Conservation (phyloP, 2,113 vertebrate species). For the Pyxicephalus adspersus region DNA sequence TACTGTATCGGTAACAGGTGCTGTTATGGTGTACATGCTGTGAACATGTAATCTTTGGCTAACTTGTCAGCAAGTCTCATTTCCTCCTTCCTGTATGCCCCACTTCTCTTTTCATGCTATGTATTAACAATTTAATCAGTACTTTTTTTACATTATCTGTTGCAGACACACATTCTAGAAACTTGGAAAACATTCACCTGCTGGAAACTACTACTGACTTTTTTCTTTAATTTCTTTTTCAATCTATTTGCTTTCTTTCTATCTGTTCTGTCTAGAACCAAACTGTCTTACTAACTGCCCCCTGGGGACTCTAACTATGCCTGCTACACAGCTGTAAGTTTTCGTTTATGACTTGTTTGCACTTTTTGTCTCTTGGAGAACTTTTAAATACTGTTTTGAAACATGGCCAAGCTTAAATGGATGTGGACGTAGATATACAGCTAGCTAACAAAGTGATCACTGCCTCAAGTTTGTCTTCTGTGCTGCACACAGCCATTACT, state of each 20-base stretch:
- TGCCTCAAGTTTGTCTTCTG: neutral
- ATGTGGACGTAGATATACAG: neutral
- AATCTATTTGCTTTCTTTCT: constrained; percentile 82
- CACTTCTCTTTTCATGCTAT: constrained; percentile 51
- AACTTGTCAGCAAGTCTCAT: neutral
- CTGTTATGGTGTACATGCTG: too few species aligned
- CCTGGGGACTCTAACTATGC: constrained; percentile 97
- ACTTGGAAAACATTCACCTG: constrained; percentile 4
- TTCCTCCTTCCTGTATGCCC: neutral
- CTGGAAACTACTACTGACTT: constrained; percentile 33
- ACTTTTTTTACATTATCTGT: constrained; percentile 61
- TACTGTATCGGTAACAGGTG: too few species aligned
- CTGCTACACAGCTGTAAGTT: constrained; percentile 96
- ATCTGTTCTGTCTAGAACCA: constrained; percentile 94
- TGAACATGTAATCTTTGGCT: too few species aligned
- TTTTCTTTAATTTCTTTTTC: constrained; percentile 63
- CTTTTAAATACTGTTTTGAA: constrained; percentile 31
- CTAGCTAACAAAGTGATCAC: neutral
- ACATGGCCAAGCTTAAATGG: constrained; percentile 3
- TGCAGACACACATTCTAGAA: constrained; percentile 15
- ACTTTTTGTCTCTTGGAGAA: constrained; percentile 51
- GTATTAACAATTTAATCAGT: constrained; percentile 53
- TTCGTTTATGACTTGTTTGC: constrained; percentile 74
- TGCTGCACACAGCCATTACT: constrained; percentile 6
- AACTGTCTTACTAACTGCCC: constrained; percentile 99